Evolutionary conservation across 2,113 vertebrate genomes (phyloP).

Genomic region (Atrichornis clamosus): DNA sequence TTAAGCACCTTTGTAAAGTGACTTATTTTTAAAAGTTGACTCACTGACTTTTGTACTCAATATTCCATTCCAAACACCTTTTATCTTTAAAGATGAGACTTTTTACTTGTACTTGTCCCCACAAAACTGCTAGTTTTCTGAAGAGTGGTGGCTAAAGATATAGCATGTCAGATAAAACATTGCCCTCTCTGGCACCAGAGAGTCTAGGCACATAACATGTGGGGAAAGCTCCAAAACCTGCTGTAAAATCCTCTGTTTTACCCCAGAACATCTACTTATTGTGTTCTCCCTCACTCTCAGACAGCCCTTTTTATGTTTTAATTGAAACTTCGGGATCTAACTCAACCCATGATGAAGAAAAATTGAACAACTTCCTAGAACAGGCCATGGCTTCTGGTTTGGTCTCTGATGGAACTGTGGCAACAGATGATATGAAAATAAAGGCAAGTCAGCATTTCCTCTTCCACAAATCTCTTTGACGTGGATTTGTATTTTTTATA

Average conservation of each 20-base stretch:
- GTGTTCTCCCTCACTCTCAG: conserved; percentile 63
- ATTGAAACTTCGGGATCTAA: conserved; percentile 92
- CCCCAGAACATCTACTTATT: not conserved
- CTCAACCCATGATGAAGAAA: conserved; percentile 82
- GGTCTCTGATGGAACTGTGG: conserved; percentile 86
- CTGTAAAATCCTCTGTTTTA: not conserved
- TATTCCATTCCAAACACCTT: not conserved
- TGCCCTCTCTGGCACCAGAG: not conserved
- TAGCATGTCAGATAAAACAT: not conserved
- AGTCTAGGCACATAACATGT: not conserved
- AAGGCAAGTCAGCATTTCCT: conserved; percentile 70
- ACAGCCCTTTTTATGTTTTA: conserved; percentile 87
- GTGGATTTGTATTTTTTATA: not conserved
- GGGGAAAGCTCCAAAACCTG: not conserved
- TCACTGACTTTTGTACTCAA: not conserved
- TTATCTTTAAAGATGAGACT: not conserved
- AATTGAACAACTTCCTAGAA: conserved; percentile 85
- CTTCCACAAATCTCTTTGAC: not conserved
- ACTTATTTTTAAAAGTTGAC: not conserved
- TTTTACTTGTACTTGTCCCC: not conserved
- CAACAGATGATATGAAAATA: conserved; percentile 82
- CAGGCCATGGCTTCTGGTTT: conserved; percentile 75
- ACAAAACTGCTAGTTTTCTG: not conserved
- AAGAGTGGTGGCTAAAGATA: not conserved
- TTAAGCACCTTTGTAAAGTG: not conserved